phyloP scores from a whole-genome alignment of 1,140 invertebrate genomes.

The Aricia agestis region DNA sequence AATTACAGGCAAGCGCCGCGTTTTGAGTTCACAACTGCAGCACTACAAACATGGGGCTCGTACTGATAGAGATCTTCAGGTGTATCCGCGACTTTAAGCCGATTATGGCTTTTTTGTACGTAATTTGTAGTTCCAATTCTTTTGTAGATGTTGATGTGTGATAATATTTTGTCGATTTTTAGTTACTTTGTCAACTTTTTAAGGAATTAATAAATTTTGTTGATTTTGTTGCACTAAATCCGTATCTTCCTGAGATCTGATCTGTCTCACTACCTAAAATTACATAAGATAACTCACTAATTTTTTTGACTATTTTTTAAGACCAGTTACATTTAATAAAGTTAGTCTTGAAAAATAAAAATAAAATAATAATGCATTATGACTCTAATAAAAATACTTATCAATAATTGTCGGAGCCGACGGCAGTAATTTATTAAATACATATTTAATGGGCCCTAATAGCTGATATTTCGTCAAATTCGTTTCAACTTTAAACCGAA shows the following conservation, averaged over 20 bases:
- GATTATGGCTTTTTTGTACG: background rate
- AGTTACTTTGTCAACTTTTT: too few relatives aligned
- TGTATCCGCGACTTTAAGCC: slow-evolving; percentile 2
- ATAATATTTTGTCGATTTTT: background rate
- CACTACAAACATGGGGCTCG: background rate
- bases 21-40: background rate
- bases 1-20: background rate
- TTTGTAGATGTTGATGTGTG: background rate
- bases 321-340: background rate
- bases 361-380: background rate
- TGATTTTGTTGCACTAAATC: too few relatives aligned
- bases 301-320: background rate
- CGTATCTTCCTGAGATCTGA: too few relatives aligned
- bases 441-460: background rate
- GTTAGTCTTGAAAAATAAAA: background rate
- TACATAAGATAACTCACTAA: too few relatives aligned
- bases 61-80: slow-evolving; percentile 19
- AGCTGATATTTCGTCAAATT: slow-evolving; percentile 30
- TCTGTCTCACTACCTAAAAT: too few relatives aligned
- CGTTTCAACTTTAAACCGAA: slow-evolving; percentile 36
- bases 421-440: background rate
- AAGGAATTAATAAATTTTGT: too few relatives aligned
- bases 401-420: background rate
- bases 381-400: background rate
- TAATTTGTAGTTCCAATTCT: background rate